phyloP scores from a whole-genome alignment of 2,113 vertebrate genomes.

The Pachyramphus minor region DNA sequence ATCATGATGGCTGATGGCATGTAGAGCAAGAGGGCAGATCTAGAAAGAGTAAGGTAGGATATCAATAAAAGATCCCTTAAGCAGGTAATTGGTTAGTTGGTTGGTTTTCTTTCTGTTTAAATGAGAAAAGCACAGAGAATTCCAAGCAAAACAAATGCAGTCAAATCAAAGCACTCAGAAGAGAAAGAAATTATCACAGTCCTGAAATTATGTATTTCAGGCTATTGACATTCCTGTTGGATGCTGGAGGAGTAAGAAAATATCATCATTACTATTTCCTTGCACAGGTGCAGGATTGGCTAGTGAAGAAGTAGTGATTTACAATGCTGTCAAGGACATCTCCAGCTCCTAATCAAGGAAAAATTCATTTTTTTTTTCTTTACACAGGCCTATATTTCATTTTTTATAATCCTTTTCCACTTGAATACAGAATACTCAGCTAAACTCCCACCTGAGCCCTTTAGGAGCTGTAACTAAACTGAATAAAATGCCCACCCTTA shows the following conservation, averaged over 20 bases:
- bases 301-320: constrained; percentile 9
- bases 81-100: background rate
- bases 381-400: constrained; percentile 7
- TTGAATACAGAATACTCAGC: background rate
- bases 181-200: background rate
- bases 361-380: background rate
- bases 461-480: background rate
- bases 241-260: background rate
- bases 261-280: background rate
- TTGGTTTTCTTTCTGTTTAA: background rate
- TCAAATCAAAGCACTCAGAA: background rate
- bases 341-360: constrained; percentile 28
- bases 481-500: background rate
- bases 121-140: background rate
- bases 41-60: background rate
- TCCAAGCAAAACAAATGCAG: background rate
- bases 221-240: background rate
- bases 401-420: background rate
- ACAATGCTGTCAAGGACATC: constrained; percentile 13
- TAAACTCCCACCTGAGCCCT: background rate
- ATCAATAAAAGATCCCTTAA: background rate
- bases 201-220: background rate
- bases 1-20: background rate
- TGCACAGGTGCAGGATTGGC: background rate
- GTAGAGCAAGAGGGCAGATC: background rate